These are phyloP conservation scores for Molossus molossus DNA, from an alignment of 2,797 vertebrate species.

Conservation along the genomic window DNA sequence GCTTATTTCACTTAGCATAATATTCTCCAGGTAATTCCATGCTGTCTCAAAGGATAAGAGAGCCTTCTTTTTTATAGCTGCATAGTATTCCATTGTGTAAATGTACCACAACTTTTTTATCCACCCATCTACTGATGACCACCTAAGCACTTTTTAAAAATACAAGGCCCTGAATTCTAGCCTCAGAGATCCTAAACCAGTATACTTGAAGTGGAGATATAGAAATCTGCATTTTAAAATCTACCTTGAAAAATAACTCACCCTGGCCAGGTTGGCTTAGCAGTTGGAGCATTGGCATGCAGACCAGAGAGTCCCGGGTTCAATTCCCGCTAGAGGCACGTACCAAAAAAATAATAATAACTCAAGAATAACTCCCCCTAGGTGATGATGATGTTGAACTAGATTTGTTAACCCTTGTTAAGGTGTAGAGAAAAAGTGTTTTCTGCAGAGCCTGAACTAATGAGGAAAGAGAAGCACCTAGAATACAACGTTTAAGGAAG, in stretches of 20 bases:
- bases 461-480: not conserved
- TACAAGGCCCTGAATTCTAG: not conserved
- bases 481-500: not conserved
- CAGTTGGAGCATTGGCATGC: too few relatives aligned
- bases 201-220: conserved; percentile 42
- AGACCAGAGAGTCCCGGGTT: too few relatives aligned
- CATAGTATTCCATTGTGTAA: too few relatives aligned
- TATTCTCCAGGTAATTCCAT: too few relatives aligned
- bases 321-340: too few relatives aligned
- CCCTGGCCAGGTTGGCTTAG: too few relatives aligned
- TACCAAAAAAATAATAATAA: not conserved
- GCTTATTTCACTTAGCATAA: too few relatives aligned
- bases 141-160: not conserved
- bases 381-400: not conserved
- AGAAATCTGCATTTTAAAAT: conserved; percentile 40
- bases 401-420: not conserved
- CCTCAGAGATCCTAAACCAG: conserved; percentile 41
- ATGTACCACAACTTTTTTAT: too few relatives aligned
- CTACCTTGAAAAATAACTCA: not conserved
- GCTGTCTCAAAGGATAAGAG: too few relatives aligned
- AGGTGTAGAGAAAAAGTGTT: not conserved
- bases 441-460: not conserved
- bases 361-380: not conserved
- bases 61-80: too few relatives aligned
- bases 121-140: too few relatives aligned